Base-by-base conservation (phyloP, 2,888 invertebrate genomes). In the Cataglyphis albicans region DNA sequence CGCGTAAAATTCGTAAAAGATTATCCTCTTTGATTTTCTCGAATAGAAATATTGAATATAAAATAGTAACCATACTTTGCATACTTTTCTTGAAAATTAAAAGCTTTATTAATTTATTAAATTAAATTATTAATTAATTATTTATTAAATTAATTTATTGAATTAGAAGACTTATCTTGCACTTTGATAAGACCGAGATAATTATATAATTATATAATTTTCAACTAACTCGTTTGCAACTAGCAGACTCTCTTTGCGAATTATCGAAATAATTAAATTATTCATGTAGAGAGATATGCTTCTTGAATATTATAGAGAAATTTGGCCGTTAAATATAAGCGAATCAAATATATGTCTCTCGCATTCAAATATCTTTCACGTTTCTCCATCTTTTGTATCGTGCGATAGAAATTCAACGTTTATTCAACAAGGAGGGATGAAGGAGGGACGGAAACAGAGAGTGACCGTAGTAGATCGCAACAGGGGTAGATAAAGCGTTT, bases 401-500 rank as follows among this genome's bases (percentile, higher is more conserved):
- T n/a, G 3, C 25, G 29, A 76, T 55, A 38, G 25, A 25, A 64
- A 32, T 41, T 21, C 44, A 32, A 57, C 32, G 41, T 61, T 70
- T 74, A 74, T 74, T 61, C 74, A 68, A 38, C 32, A 25, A 48
- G 21, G 21, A 21, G 21, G 44, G 12, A 25, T 25, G 57, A 38
- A 29, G 21, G 32, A 67, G 41, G 10, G 29, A 18, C 21, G 57
- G 57, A 32, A 44, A 52, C 41, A 25, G 35, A 55, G 41, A 57
- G 57, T 78, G 81, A 65, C 73, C 55, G 65, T 55, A 59, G 38
- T 55, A 21, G 41, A 41, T 61, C 61, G 48, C 38, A 32, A 80
- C 38, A 68, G 21, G 61, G 70, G 74, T 72, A 70, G 88, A 89
- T 89, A 87, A 83, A 91, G 84, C 85, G 87, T 87, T 89, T 86